These are phyloP conservation scores for Apamea crenata DNA, from an alignment of 2,888 invertebrate species.

Conservation along the genomic window DNA sequence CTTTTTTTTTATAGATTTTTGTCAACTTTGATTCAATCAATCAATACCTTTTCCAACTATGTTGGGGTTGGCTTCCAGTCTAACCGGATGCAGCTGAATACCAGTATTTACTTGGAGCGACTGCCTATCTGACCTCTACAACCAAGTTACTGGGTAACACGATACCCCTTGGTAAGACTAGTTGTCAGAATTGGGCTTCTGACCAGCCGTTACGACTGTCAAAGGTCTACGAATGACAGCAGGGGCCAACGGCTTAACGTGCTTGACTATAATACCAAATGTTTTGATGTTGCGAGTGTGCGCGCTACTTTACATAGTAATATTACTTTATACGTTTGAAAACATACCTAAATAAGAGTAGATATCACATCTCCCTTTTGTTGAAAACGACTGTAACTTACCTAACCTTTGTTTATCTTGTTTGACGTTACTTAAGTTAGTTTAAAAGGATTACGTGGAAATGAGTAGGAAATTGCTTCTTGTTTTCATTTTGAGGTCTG, in stretches of 20 bases:
- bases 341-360: slow-evolving; percentile 34
- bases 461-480: slow-evolving; percentile 67
- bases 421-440: slow-evolving; percentile 55
- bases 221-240: neutral
- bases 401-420: slow-evolving; percentile 56
- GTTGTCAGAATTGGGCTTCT: neutral
- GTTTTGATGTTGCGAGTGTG: neutral
- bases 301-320: neutral
- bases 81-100: neutral
- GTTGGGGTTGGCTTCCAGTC: too few relatives aligned
- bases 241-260: neutral
- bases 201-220: neutral
- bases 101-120: neutral
- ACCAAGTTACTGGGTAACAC: neutral
- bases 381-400: slow-evolving; percentile 29
- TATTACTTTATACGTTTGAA: slow-evolving; percentile 7
- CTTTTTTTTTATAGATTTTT: neutral
- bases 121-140: neutral
- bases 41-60: neutral
- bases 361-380: slow-evolving; percentile 41
- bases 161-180: neutral
- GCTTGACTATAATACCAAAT: too few relatives aligned
- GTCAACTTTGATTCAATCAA: neutral
- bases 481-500: slow-evolving; percentile 24
- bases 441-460: slow-evolving; percentile 67